Evolutionary conservation across 2,888 invertebrate species (phyloP), one percentile per base, ranked within the genome.

Genomic region (Agonum fuliginosum): DNA sequence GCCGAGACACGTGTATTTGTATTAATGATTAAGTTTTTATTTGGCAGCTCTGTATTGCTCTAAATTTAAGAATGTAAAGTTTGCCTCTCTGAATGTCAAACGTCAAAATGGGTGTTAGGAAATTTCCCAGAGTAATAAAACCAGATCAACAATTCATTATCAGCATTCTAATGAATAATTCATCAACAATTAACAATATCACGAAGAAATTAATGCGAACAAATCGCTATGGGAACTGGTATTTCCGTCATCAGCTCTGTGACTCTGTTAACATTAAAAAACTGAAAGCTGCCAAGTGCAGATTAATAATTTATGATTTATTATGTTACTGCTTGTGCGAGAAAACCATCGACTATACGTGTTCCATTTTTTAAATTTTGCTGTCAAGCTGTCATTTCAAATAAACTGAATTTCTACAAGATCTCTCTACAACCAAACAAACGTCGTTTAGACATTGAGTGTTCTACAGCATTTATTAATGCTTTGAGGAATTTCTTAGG

Each of bases 241-340:
- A 62, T 62, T 62, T 62, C 58, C 58, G 58, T 62, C 58, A 62
- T 12, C 46, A 46, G 14, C 17, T 46, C 46, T 27, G 58, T 62
- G 30, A 62, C 58, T 62, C 14, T 62, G 58, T 62, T 62, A 67
- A 67, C 67, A 67, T 67, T 37, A 67, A 67, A 67, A 67, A 67
- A 20, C 19, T 41, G 67, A 67, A 67, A 67, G 67, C 67, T 67
- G 67, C 41, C 67, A 20, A n/a, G 24, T 20, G 37, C 22, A 19
- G 67, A 67, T 67, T 67, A 67, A 67, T 67, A 67, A 67, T 67
- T 67, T 67, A 67, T 67, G 67, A 67, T 67, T 67, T 67, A 67
- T 67, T 67, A 67, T 67, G 24, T 22, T 54, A 54, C 54, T 20
- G 54, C 54, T 20, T 8, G 24, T 41, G 67, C 67, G 67, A 67